Conservation (phyloP, 2,888 invertebrate genomes). For the Ochropleura leucogaster region DNA sequence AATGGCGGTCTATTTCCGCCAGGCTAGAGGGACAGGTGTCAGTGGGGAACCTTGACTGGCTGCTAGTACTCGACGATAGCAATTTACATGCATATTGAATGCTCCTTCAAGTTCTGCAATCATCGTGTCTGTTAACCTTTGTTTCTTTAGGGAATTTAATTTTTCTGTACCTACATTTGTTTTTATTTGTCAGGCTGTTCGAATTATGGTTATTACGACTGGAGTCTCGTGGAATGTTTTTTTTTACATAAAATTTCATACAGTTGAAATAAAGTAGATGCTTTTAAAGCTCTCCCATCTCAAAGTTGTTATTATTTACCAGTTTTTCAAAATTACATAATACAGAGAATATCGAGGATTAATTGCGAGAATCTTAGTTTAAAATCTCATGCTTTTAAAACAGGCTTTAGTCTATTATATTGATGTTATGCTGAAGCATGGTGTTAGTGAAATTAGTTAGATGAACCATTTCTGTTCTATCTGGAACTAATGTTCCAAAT, state of each 20-base stretch:
- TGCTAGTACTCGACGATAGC: slow-evolving; percentile 44
- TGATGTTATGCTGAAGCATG: background rate
- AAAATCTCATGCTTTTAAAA: background rate
- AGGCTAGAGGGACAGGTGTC: slow-evolving; percentile 55
- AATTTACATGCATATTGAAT: slow-evolving; percentile 64
- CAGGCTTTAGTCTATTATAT: background rate
- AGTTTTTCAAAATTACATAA: background rate
- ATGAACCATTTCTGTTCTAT: no score
- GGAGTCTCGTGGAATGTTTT: background rate
- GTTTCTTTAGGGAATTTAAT: slow-evolving; percentile 3
- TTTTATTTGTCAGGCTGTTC: slow-evolving; percentile 20
- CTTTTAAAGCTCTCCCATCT: background rate
- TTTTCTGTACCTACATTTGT: slow-evolving; percentile 18
- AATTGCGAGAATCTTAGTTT: background rate
- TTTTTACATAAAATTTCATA: background rate
- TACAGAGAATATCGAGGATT: background rate
- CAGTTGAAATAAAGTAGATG: no score
- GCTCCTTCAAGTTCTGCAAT: slow-evolving; percentile 44
- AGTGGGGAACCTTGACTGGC: slow-evolving; percentile 46
- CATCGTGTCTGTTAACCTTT: slow-evolving; percentile 32
- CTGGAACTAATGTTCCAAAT: no score
- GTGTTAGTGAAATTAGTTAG: no score
- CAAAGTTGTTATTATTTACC: background rate
- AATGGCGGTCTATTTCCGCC: slow-evolving; percentile 39
- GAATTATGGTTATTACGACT: background rate